A percentile compares a stretch with the other conserved stretches of the same genome.
Evolutionary conservation across 2,888 invertebrate genomes (phyloP).

Genomic region (Drosophila infuscata): DNA sequence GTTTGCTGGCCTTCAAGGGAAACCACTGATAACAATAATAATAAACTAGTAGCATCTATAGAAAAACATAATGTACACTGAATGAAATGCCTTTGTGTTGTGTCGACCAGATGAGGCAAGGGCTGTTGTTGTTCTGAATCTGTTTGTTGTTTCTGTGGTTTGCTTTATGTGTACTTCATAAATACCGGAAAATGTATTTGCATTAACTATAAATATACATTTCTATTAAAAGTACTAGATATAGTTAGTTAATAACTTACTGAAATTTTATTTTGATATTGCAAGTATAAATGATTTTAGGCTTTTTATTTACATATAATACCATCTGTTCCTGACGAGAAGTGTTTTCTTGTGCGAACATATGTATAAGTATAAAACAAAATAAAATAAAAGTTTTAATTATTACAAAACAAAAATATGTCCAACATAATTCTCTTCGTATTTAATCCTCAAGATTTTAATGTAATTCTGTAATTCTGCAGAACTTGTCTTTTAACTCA

Average conservation of each 20-base stretch:
- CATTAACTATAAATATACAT: slow-evolving; percentile 21
- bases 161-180: neutral
- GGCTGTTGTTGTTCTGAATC: neutral
- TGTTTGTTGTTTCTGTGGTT: neutral
- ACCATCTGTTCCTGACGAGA: neutral
- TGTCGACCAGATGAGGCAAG: neutral
- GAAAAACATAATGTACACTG: slow-evolving; percentile 32
- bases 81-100: slow-evolving; percentile 51
- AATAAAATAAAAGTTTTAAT: too few relatives aligned
- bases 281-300: neutral
- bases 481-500: neutral
- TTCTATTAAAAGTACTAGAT: neutral
- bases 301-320: neutral
- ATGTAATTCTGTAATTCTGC: neutral
- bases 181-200: slow-evolving; percentile 29
- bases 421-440: neutral
- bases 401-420: too few relatives aligned
- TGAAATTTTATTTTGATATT: neutral
- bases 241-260: slow-evolving; percentile 11
- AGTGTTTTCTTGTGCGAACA: neutral
- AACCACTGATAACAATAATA: slow-evolving; percentile 36
- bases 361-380: too few relatives aligned
- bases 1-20: slow-evolving; percentile 33
- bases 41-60: slow-evolving; percentile 20
- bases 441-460: neutral